Evolutionary conservation across 1,140 invertebrate species (phyloP), one percentile per base, ranked within the genome.

Genomic region (Melipona quadrifasciata): DNA sequence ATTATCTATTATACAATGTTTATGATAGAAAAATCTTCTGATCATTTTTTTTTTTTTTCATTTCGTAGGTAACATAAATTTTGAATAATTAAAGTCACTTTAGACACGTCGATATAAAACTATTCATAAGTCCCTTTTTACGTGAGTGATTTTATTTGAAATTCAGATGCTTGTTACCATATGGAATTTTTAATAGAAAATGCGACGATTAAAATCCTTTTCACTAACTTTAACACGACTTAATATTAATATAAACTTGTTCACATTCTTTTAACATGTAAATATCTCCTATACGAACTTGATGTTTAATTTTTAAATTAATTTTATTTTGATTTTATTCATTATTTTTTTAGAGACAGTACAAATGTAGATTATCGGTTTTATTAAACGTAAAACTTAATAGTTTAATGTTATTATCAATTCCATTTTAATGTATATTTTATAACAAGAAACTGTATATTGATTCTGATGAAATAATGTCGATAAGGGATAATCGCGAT

Each of bases 311-410:
- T 14, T 47, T 76, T 19, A 19, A 78, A 53, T 16, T 27, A 67
- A 65, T 17, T 8, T 39, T 53, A 14, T 77, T 2, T 31, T 14
- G 17, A n/a, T 34, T 39, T 68, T n/a, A 34, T n/a, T 31, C 19
- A 17, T 31, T 47, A 5, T 80, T 47, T 47, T 16, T 80, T 27
- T 21, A 10, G 27, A 53, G 67, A 78, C 31, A 64, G 47, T 67
- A 78, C 76, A 67, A 78, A 78, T 34, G n/a, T 34, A 78, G 47
- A 19, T 27, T 65, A 27, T 16, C 51, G 53, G 27, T 53, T 67
- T 16, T 53, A 19, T 24, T 78, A 34, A 57, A 55, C 31, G n/a
- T 5, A 51, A 34, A 78, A 65, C 55, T 53, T 21, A 53, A 27
- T 14, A 21, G n/a, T 21, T 70, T 55, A 19, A 53, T 14, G 16